Percentiles rank a stretch among this genome's conserved stretches.
These are phyloP conservation scores for Zosterops japonicus DNA, from an alignment of 2,113 vertebrate genomes.

Conservation along the genomic window DNA sequence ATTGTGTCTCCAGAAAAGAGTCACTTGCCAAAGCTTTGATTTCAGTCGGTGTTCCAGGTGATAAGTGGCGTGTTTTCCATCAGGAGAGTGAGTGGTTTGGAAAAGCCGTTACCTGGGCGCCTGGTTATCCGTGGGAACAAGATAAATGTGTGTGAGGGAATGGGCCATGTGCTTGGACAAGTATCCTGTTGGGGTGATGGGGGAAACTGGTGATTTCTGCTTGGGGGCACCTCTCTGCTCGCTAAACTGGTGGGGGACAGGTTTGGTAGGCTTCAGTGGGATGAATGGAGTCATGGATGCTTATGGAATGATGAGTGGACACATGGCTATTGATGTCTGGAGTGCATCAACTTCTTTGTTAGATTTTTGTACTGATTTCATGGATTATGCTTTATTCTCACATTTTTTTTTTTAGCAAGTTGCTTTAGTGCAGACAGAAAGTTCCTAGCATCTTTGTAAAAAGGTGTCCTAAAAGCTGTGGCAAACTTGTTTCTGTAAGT, in stretches of 20 bases:
- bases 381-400: neutral
- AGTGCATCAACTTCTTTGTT: neutral
- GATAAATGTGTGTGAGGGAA: neutral
- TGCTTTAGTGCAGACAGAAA: neutral
- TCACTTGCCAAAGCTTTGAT: neutral
- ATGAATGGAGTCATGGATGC: neutral
- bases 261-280: neutral
- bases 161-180: neutral
- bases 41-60: neutral
- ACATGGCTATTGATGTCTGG: neutral
- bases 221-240: neutral
- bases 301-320: neutral
- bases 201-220: neutral
- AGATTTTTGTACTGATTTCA: neutral
- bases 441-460: neutral
- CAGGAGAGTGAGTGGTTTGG: neutral
- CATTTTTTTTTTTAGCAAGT: neutral
- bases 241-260: neutral
- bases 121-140: neutral
- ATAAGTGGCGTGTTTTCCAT: neutral
- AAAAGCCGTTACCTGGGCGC: neutral
- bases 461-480: neutral
- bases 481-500: neutral
- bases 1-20: neutral
- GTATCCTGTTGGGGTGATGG: rapidly evolving